Conservation (phyloP, 2,797 vertebrate genomes). For the Oreochromis grahami region DNA sequence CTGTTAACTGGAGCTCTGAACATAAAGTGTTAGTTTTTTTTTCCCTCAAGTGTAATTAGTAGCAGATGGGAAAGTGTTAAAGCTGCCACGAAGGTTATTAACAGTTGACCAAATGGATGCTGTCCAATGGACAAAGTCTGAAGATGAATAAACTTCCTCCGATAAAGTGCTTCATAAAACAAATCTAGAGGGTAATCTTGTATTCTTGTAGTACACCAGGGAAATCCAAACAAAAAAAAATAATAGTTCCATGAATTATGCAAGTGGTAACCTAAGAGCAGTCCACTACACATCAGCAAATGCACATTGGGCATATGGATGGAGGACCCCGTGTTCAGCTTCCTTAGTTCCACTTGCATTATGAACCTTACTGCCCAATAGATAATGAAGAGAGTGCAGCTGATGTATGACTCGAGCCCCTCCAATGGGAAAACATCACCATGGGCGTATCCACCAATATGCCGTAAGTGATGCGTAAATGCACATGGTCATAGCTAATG, state of each 20-base stretch:
- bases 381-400: not conserved
- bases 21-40: not conserved
- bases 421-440: not conserved
- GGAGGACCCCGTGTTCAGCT: not conserved
- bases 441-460: conserved; percentile 34
- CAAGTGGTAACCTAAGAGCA: not conserved
- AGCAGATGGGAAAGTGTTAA: conserved; percentile 15
- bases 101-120: not conserved
- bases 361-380: not conserved
- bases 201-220: not conserved
- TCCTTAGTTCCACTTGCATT: not conserved
- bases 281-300: not conserved
- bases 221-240: not conserved
- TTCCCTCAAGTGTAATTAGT: not conserved
- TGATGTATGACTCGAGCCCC: not conserved
- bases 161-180: not conserved
- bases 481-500: not conserved
- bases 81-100: not conserved
- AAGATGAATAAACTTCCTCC: not conserved
- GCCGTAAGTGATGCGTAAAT: not conserved
- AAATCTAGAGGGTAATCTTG: not conserved
- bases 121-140: not conserved
- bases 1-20: not conserved
- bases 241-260: conserved; percentile 23
- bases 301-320: not conserved